A percentile compares a stretch with the other conserved stretches of the same genome.
Evolutionary conservation across 1,140 invertebrate species (phyloP).

Genomic region (Trichonephila clavipes): DNA sequence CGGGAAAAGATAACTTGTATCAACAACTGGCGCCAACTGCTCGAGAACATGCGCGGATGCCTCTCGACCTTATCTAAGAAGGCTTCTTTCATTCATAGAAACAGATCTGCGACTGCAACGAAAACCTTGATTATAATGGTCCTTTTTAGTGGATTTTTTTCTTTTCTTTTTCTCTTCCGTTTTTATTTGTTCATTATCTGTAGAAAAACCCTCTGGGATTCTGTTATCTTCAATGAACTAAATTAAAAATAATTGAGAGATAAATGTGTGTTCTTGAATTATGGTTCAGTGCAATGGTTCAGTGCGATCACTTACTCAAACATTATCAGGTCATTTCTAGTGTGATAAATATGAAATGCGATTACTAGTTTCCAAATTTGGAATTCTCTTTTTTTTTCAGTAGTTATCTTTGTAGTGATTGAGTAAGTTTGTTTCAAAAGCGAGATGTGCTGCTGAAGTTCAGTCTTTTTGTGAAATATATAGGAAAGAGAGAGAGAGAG

Average conservation of each 20-base stretch:
- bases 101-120: neutral
- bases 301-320: no score
- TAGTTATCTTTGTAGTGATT: neutral
- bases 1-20: conserved; percentile 36
- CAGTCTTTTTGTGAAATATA: neutral
- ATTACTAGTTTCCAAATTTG: neutral
- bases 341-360: no score
- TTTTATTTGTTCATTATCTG: no score
- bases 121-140: neutral
- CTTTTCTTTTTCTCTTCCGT: no score
- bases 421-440: neutral
- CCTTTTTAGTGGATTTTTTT: no score
- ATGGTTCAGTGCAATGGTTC: no score
- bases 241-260: no score
- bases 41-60: neutral
- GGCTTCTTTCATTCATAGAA: conserved; percentile 17
- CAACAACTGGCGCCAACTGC: conserved; percentile 54
- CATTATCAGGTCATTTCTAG: no score
- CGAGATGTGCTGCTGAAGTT: neutral
- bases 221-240: no score
- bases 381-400: neutral
- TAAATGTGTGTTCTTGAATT: no score
- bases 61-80: neutral
- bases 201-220: no score
- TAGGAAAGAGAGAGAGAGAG: no score